These are phyloP conservation scores for Dryomyza anilis DNA, from an alignment of 2,888 invertebrate genomes.

Conservation along the genomic window DNA sequence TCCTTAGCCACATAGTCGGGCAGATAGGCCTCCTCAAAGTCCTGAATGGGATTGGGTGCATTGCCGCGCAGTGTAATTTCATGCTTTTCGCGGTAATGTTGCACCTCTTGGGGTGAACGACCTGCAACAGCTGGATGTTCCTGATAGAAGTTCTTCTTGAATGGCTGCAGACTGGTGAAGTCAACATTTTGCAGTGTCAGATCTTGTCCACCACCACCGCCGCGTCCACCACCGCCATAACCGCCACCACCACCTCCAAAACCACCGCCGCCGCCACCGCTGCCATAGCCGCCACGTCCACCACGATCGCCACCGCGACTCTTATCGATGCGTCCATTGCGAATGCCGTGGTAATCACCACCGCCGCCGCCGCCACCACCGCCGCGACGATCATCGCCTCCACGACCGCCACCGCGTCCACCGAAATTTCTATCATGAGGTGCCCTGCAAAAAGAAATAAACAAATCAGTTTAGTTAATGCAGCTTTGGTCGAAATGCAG, in stretches of 20 bases:
- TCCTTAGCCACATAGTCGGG: slow-evolving; percentile 75
- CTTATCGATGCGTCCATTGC: slow-evolving; percentile 33
- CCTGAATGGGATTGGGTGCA: slow-evolving; percentile 77
- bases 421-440: slow-evolving; percentile 58
- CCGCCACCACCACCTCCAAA: slow-evolving; percentile 97
- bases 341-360: slow-evolving; percentile 41
- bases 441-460: slow-evolving; percentile 44
- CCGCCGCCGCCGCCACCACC: slow-evolving; percentile 79
- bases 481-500: no score
- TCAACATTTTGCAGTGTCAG: slow-evolving; percentile 82
- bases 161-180: slow-evolving; percentile 69
- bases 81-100: slow-evolving; percentile 70
- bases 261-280: slow-evolving; percentile 67
- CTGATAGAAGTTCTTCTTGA: slow-evolving; percentile 84
- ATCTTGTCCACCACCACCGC: slow-evolving; percentile 67
- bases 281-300: slow-evolving; percentile 90
- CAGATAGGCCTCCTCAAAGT: slow-evolving; percentile 79
- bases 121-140: slow-evolving; percentile 71
- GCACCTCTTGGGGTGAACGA: slow-evolving; percentile 73
- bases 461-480: no score
- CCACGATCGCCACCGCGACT: slow-evolving; percentile 60
- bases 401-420: slow-evolving; percentile 47
- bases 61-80: slow-evolving; percentile 79
- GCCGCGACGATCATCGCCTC: slow-evolving; percentile 90
- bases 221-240: slow-evolving; percentile 86